Evolutionary conservation across 2,888 invertebrate species (phyloP).

Genomic region (Ditula angustiorana): DNA sequence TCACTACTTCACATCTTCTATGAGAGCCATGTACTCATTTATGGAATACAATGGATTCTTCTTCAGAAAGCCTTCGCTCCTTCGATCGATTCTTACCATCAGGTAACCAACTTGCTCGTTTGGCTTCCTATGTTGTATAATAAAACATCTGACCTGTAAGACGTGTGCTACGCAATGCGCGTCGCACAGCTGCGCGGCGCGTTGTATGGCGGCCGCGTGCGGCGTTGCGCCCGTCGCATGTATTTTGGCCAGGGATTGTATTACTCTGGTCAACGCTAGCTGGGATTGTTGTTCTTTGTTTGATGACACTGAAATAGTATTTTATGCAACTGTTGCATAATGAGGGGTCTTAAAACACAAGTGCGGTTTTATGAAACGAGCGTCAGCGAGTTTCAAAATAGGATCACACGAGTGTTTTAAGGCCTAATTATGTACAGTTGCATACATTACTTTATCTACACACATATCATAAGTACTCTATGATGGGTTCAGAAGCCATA

Average conservation of each 20-base stretch:
- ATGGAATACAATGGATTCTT: no score
- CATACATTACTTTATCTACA: no score
- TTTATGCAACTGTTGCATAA: not conserved
- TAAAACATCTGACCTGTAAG: conserved; percentile 42
- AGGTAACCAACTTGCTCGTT: no score
- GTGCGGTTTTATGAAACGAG: no score
- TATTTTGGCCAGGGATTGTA: conserved; percentile 46
- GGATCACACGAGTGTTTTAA: no score
- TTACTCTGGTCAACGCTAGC: conserved; percentile 33
- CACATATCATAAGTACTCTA: no score
- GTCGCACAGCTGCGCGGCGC: conserved; percentile 44
- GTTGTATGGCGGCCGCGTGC: conserved; percentile 44
- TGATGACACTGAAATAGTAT: conserved; percentile 36
- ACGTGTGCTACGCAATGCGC: conserved; percentile 40
- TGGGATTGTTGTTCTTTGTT: conserved; percentile 38
- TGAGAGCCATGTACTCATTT: no score
- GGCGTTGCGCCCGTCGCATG: conserved; percentile 43
- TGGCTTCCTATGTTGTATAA: not conserved
- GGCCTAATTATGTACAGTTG: no score
- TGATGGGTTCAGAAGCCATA: no score
- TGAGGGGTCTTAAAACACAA: not conserved
- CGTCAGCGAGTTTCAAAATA: not conserved
- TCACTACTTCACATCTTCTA: no score
- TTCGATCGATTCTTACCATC: no score
- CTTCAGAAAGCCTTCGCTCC: no score